Evolutionary conservation across 2,888 invertebrate genomes (phyloP), one percentile per base, ranked within the genome.

Genomic region (Oasisia sp.): DNA sequence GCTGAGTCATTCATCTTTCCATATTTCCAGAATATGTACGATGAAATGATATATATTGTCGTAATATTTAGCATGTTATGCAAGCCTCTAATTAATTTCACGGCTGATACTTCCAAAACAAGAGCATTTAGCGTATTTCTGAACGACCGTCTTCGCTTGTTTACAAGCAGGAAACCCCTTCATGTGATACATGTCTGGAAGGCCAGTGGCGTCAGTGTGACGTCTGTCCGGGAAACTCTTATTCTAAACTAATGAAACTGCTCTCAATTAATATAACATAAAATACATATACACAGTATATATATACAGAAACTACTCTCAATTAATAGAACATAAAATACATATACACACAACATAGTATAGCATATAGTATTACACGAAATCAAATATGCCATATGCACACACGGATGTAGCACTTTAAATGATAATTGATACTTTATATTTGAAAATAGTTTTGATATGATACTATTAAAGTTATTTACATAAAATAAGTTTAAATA

Each of bases 181-280:
- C 74, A 74, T 74, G 74, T 74, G 14, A 74, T 27, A 74, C 74
- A 74, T 74, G 74, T 74, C 74, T 74, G 74, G 74, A 74, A 74
- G 27, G 74, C 27, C 19, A 1, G 19, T n/a, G n/a, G 0, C 74
- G 74, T 74, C 74, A 74, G 74, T 27, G 74, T 19, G 3, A 74
- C 4, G 74, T 27, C 19, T 74, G 19, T 19, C 5, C 19, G 74
- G n/a, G 74, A 74, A 12, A 14, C 74, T 74, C 74, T 74, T 74
- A 27, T 19, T 74, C 74, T 74, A 74, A 74, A 74, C 74, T 27
- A 74, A 74, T 74, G 74, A 74, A 74, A 74, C 74, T 19, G 74
- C 74, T 74, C 74, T 19, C 27, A 74, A 74, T 74, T 74, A 74
- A 74, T 19, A 74, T 74, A 74, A 58, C n/a, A n/a, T n/a, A n/a